phyloP scores from a whole-genome alignment of 2,888 invertebrate genomes.

The Trileptium ribeirensis region DNA sequence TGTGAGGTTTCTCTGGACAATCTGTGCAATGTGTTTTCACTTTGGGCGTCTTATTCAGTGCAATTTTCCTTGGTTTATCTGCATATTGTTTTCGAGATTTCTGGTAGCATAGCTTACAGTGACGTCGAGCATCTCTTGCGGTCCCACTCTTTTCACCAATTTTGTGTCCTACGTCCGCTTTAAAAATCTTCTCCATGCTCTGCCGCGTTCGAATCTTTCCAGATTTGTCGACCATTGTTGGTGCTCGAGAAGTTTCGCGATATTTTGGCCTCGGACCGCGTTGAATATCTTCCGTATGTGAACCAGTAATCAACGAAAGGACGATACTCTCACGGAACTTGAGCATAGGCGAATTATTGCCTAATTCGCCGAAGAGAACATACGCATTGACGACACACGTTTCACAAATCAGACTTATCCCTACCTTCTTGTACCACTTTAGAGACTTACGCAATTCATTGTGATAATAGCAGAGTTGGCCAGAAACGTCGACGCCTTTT shows the following conservation, averaged over 20 bases:
- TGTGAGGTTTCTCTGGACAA: neutral
- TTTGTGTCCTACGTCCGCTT: too few relatives aligned
- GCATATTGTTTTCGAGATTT: too few relatives aligned
- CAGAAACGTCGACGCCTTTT: slow-evolving; percentile 47
- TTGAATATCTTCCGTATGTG: neutral
- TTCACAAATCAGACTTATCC: slow-evolving; percentile 46
- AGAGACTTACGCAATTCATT: slow-evolving; percentile 47
- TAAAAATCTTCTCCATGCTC: too few relatives aligned
- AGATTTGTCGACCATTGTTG: too few relatives aligned
- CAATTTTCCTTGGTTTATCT: neutral
- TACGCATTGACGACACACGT: slow-evolving; percentile 45
- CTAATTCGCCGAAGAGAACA: slow-evolving; percentile 37
- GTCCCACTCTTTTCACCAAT: too few relatives aligned
- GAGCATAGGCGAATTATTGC: neutral
- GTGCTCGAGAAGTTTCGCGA: too few relatives aligned
- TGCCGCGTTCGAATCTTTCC: too few relatives aligned
- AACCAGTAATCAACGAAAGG: neutral
- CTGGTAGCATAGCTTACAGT: neutral
- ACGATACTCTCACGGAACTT: neutral
- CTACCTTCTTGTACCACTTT: slow-evolving; percentile 51
- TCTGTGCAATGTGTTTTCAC: neutral
- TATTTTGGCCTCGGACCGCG: neutral
- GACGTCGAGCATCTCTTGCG: neutral
- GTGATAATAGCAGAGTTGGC: slow-evolving; percentile 42
- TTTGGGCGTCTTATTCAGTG: neutral